Evolutionary conservation across 2,888 invertebrate genomes (phyloP), one percentile per base, ranked within the genome.

Genomic region (Monoplex corrugatus): DNA sequence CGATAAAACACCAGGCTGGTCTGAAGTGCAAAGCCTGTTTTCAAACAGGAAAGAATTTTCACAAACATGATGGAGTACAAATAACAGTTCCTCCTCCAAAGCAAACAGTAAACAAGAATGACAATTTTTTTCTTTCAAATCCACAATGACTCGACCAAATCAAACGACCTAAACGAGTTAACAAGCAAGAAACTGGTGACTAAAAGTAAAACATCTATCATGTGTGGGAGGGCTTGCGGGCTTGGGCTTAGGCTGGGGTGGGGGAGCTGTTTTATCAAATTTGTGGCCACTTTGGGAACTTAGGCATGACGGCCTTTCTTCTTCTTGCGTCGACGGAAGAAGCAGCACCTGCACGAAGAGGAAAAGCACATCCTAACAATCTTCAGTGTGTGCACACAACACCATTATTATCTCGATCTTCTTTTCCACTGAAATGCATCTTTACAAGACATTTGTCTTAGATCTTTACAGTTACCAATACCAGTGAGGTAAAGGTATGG

Each of bases 251-350:
- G 35, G 38, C 2, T 10, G 38, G 6, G 75, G 13, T 32, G 72
- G 72, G 72, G 72, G 35, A 35, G 72, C 75, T 38, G 75, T 38
- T 75, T 45, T 19, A 40, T 85, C 16, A 23, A 85, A 63, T 43
- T 43, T 87, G 80, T 80, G 80, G 80, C 75, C 88, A 72, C 80
- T 86, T 86, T 89, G 13, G 78, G 90, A 90, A 88, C 32, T 92
- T 93, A 94, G 89, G 93, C 93, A 92, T 93, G 93, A 89, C 94
- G 93, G 96, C 98, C 98, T 97, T 99, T 98, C 98, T 99, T 99
- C 98, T 99, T 99, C 98, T 98, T 99, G 96, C 98, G 98, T 97
- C 98, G 98, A 97, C 98, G 98, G 97, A 99, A 99, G 97, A 99
- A 99, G 97, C 99, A 99, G 97, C 99, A 99, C 97, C 99, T 99